Evolutionary conservation across 1,140 invertebrate species (phyloP), one percentile per base, ranked within the genome.

Genomic region (Drosophila sp.): DNA sequence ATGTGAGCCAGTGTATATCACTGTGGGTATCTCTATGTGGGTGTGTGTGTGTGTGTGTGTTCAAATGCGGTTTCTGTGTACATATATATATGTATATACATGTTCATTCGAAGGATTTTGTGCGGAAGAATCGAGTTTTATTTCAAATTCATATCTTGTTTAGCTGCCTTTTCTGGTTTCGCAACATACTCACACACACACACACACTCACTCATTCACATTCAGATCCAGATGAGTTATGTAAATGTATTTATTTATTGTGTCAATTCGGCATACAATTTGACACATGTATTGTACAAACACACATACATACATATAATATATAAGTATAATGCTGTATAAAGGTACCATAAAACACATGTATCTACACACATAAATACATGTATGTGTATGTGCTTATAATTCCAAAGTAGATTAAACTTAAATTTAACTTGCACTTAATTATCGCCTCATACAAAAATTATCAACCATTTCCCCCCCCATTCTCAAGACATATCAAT

Each of bases 121-220:
- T 73, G 71, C 71, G 74, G 74, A 70, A 74, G 55, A 76, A 72
- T 72, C 60, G 56, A 72, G 68, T 72, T 65, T 76, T 76, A 79
- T 79, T 79, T 79, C 63, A 71, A 71, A 78, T 75, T 70, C 66
- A 70, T 77, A 73, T 70, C 47, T 35, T 47, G 33, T 35, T 44
- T 65, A 73, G 70, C 60, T 44, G 33, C 62, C 33, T 29, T 44
- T 68, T 41, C 68, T 50, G 60, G 11, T 29, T 47, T 62, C 29
- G n/a, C 23, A 38, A 23, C 33, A 38, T 30, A 40, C 30, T 33
- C 40, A 63, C 32, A 32, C 33, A 3, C 25, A 55, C 5, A 50
- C 27, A 17, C 5, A 11, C 25, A 4, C n/a, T 41, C 27, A 1
- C 29, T 38, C 35, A 65, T 17, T 30, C 29, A n/a, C 25, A 32